A percentile compares a stretch with the other conserved stretches of the same genome.
These are phyloP conservation scores for Tyto alba DNA, from an alignment of 2,113 vertebrate species.

Conservation along the genomic window DNA sequence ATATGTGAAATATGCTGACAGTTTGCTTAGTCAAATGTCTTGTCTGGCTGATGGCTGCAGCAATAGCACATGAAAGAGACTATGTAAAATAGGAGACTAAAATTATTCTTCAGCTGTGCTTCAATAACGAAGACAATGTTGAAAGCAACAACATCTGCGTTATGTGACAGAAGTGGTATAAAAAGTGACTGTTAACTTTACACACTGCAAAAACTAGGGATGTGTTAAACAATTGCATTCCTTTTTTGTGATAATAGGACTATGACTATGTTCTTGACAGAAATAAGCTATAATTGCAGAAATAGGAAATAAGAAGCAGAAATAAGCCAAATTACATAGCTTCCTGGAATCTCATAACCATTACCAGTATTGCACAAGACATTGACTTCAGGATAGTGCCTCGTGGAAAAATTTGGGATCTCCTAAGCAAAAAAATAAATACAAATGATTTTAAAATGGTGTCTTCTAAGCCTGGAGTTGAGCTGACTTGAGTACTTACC, in stretches of 20 bases:
- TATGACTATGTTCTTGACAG: neutral
- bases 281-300: neutral
- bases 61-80: neutral
- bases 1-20: constrained; percentile 9
- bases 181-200: neutral
- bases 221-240: neutral
- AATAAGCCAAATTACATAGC: neutral
- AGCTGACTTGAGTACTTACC: neutral
- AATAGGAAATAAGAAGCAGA: neutral
- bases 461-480: neutral
- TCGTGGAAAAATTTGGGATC: neutral
- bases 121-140: neutral
- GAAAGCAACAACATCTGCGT: neutral
- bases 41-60: constrained; percentile 39
- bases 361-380: neutral
- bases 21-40: constrained; percentile 44
- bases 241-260: neutral
- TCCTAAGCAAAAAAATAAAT: neutral
- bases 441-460: neutral
- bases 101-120: constrained; percentile 21
- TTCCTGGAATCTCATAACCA: neutral
- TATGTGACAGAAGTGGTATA: neutral
- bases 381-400: neutral
- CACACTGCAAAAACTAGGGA: neutral
- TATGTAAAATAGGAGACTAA: constrained; percentile 2